Base-by-base conservation (phyloP, 1,140 invertebrate species). In the Psix sp. region DNA sequence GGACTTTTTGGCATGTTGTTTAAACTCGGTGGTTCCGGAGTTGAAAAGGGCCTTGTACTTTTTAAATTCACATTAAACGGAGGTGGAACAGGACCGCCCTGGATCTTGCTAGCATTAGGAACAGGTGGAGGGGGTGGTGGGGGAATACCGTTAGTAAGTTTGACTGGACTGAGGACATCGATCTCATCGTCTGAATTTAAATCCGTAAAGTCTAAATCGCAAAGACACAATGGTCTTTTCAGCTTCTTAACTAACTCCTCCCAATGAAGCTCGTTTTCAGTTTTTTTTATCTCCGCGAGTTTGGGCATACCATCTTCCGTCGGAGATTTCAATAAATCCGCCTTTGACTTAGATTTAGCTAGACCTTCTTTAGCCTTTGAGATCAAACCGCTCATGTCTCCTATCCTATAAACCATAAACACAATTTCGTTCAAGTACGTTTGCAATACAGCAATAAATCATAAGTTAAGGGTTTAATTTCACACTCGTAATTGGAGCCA, bases 121-220 rank as follows among this genome's bases (percentile, higher is more conserved):
- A 88, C 86, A 4, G 88, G 88, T 1, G 91, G 91, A 0, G 93
- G 93, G 0, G 93, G 93, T 1, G 93, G 93, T 0, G 93, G 93
- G 0, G 93, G 92, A 3, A 92, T 88, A 2, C 90, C 91, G 14
- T 89, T 89, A 0, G 89, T 84, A 0, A 90, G 87, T 18, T 89
- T 87, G 10, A 89, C 88, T 0, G 91, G 89, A 0, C 91, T 89
- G 2, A 92, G 82, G 7, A 91, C 85, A 63, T 92, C 91, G 35
- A 90, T 89, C 77, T 94, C 93, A 49, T 93, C 94, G 56, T 96
- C 94, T 9, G 92, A 91, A 56, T 91, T 91, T 20, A 99, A 88
- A 86, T 98, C 97, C 0, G 95, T 97, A 80, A 99, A 99, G 84
- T 99, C 97, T 48, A 99, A 88, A 84, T 99, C 97, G 83, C 97